phyloP scores from a whole-genome alignment of 1,140 invertebrate genomes.

The Helicorthomorpha holstii region DNA sequence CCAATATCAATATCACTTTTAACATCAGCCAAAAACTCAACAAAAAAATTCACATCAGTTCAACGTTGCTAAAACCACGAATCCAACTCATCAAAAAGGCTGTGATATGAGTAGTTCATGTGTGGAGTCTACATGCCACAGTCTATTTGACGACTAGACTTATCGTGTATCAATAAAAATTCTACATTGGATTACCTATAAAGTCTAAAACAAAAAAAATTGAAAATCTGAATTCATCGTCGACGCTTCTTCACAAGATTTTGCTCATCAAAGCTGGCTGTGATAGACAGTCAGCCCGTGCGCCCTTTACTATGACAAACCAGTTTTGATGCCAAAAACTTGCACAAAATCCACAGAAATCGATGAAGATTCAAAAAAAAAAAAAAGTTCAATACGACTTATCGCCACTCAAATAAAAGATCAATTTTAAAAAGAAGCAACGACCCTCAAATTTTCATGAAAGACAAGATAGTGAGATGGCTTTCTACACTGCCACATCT shows the following conservation, averaged over 20 bases:
- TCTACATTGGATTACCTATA: too few species aligned
- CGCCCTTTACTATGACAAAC: conserved; percentile 43
- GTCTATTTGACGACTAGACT: conserved; percentile 17
- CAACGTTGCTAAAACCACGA: not conserved
- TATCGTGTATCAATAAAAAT: too few species aligned
- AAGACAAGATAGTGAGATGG: conserved; percentile 88
- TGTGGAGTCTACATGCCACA: conserved; percentile 18
- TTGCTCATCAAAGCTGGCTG: conserved; percentile 70
- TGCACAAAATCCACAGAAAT: conserved; percentile 12
- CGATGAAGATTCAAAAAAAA: too few species aligned
- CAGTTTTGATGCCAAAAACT: conserved; percentile 49
- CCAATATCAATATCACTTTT: conserved; percentile 24
- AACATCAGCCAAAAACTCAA: not conserved
- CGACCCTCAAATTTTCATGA: conserved; percentile 33
- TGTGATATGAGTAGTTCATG: conserved; percentile 19
- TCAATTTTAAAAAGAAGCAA: too few species aligned
- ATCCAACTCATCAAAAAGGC: conserved; percentile 20
- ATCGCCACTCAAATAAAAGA: too few species aligned
- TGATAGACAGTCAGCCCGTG: conserved; percentile 39
- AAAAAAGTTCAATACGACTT: too few species aligned
- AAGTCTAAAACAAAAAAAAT: too few species aligned
- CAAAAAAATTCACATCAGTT: not conserved
- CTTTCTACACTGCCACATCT: conserved; percentile 40
- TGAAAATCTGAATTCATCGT: too few species aligned
- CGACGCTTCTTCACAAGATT: conserved; percentile 26